Conservation (phyloP, 2,797 vertebrate genomes). For the Tolypeutes matacus region DNA sequence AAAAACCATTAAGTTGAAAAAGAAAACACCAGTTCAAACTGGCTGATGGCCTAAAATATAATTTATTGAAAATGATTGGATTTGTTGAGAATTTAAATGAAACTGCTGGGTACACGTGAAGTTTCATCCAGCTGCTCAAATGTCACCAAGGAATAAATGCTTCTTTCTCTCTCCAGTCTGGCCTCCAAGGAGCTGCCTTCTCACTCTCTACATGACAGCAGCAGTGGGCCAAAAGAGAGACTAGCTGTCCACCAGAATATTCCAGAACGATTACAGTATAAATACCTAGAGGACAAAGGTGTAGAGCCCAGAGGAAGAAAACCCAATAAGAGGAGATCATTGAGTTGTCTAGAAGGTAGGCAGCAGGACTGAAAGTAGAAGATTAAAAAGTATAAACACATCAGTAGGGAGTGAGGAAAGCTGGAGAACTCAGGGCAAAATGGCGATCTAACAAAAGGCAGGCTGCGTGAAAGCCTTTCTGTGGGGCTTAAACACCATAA, state of each 20-base stretch:
- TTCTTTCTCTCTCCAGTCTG: background rate
- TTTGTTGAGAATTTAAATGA: background rate
- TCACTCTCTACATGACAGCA: background rate
- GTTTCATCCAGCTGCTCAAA: background rate
- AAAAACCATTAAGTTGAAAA: background rate
- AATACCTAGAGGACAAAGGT: background rate
- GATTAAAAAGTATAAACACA: background rate
- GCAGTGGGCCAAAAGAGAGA: background rate
- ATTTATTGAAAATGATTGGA: background rate
- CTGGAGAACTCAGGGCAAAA: background rate
- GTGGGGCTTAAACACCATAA: background rate
- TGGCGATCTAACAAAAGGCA: background rate
- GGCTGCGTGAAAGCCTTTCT: background rate
- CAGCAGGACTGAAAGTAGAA: background rate
- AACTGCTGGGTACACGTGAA: background rate
- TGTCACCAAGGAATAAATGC: background rate
- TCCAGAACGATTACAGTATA: background rate
- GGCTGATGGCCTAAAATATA: background rate
- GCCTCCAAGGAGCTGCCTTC: background rate
- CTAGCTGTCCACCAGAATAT: background rate
- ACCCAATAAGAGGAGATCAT: background rate
- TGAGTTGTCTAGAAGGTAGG: background rate
- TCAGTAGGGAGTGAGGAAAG: background rate
- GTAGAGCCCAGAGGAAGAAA: accelerated
- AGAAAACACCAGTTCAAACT: background rate